Conservation (phyloP, 2,888 invertebrate genomes). For the Cryptus viduatorius region DNA sequence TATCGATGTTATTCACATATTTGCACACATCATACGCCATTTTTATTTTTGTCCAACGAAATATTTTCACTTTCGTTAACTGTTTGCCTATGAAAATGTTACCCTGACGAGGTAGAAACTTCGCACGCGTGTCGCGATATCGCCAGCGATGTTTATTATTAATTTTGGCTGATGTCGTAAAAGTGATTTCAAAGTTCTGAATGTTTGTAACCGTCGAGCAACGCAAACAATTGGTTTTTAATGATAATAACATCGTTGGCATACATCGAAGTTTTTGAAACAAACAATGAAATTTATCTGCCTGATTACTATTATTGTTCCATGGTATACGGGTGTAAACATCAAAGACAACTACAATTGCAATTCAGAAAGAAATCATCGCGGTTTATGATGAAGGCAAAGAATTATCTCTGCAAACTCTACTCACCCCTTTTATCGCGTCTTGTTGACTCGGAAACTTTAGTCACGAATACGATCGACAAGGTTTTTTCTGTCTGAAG, state of each 20-base stretch:
- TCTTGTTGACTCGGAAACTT: slow-evolving; percentile 47
- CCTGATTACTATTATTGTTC: neutral
- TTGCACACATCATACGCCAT: too few relatives aligned
- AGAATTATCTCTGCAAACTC: slow-evolving; percentile 1
- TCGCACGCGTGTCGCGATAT: too few relatives aligned
- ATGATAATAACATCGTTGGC: neutral
- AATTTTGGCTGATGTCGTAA: too few relatives aligned
- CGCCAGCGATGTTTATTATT: too few relatives aligned
- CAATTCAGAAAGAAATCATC: neutral
- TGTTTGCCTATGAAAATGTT: too few relatives aligned
- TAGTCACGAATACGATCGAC: slow-evolving; percentile 36
- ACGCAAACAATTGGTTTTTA: neutral
- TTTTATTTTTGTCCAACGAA: too few relatives aligned
- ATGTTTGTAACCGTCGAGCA: too few relatives aligned
- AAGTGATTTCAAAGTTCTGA: too few relatives aligned
- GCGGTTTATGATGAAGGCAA: slow-evolving; percentile 10
- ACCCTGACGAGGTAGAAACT: too few relatives aligned
- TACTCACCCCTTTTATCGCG: slow-evolving; percentile 7
- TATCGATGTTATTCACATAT: too few relatives aligned
- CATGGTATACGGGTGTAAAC: neutral
- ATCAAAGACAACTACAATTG: neutral
- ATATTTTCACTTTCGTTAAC: too few relatives aligned
- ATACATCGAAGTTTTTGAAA: neutral
- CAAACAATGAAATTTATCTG: too few relatives aligned
- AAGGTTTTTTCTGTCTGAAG: slow-evolving; percentile 4